Conservation (phyloP, 1,140 invertebrate genomes). For the Euura saliciscinereae region DNA sequence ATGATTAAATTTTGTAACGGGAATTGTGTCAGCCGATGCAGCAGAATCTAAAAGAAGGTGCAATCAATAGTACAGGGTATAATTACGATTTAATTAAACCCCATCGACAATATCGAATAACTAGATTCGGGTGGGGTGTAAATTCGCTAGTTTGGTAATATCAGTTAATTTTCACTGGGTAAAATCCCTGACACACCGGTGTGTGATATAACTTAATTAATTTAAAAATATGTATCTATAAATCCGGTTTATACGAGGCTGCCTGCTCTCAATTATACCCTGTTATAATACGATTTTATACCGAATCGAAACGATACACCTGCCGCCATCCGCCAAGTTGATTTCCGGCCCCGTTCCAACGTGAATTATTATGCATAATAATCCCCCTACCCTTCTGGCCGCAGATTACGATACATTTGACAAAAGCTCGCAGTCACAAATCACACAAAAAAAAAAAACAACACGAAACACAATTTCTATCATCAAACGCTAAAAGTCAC, state of each 20-base stretch:
- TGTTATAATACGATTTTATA: background rate
- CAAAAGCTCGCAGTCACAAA: background rate
- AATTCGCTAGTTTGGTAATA: conserved; percentile 8
- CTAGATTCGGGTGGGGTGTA: background rate
- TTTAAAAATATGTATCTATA: background rate
- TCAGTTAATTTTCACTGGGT: conserved; percentile 1
- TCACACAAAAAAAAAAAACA: too few relatives aligned
- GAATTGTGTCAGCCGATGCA: background rate
- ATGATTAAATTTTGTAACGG: conserved; percentile 11
- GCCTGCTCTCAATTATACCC: too few relatives aligned
- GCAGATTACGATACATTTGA: background rate
- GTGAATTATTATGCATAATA: conserved; percentile 1
- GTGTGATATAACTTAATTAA: conserved; percentile 5
- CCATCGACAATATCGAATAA: conserved; percentile 8
- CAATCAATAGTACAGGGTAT: background rate
- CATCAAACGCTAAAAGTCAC: too few relatives aligned
- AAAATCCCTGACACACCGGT: conserved; percentile 8
- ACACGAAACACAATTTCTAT: too few relatives aligned
- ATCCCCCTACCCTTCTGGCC: background rate
- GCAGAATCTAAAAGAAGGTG: background rate
- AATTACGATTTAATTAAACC: conserved; percentile 11
- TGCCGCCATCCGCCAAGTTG: background rate
- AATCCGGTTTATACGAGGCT: background rate
- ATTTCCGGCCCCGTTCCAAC: background rate
- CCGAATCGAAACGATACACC: background rate